phyloP scores from a whole-genome alignment of 53 echinoderm and acorn worm genomes.

The Mesocentrotus franciscanus region DNA sequence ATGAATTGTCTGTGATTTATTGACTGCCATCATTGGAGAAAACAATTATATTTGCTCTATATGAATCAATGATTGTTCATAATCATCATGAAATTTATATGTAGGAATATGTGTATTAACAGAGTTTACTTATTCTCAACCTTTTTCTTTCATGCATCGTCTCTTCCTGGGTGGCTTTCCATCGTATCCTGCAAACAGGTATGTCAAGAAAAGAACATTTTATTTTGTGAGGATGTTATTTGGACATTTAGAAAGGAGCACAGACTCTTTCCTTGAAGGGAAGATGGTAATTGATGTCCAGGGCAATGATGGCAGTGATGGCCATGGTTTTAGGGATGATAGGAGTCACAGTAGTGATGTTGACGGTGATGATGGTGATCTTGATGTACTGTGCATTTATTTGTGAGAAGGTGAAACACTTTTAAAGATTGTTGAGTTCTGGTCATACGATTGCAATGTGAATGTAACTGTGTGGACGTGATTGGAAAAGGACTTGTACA shows the following conservation, averaged over 20 bases:
- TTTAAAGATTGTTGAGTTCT: too few species aligned
- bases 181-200: not conserved
- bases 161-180: not conserved
- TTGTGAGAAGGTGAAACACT: not conserved
- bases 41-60: not conserved
- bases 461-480: too few species aligned
- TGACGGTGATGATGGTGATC: not conserved
- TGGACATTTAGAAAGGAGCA: too few species aligned
- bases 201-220: not conserved
- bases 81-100: not conserved
- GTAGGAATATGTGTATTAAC: not conserved
- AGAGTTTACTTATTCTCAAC: not conserved
- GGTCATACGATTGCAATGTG: too few species aligned
- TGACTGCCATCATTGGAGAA: too few species aligned
- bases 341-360: not conserved
- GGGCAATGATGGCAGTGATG: not conserved
- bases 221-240: not conserved
- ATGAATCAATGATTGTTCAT: not conserved
- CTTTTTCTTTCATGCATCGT: slow-evolving; percentile 11
- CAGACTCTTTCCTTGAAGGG: not conserved
- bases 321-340: not conserved
- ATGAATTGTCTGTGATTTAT: not conserved
- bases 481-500: too few species aligned
- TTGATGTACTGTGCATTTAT: not conserved
- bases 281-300: not conserved